Base-by-base conservation (phyloP, 2,888 invertebrate genomes). In the Tiliacea citrago region DNA sequence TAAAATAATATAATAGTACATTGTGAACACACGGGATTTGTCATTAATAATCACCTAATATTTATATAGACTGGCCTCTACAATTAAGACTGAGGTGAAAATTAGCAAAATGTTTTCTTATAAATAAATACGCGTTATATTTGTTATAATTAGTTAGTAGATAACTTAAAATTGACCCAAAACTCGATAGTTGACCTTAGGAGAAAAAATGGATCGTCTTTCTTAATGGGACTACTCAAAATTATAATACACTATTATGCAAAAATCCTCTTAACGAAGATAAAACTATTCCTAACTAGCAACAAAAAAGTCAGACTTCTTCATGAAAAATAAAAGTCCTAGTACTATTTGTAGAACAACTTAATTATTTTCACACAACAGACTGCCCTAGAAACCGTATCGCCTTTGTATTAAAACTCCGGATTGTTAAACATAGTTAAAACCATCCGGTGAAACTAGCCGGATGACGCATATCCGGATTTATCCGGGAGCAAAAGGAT, bases 351-450 rank as follows among this genome's bases (percentile, higher is more conserved):
- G n/a, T 18, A 55, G 6, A 83, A 49, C n/a, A 58, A 75, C 68
- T 70, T 29, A n/a, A n/a, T n/a, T n/a, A 71, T 74, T 73, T 73
- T n/a, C 39, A 77, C 42, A 39, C 45, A 76, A 45, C 60, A 82
- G 45, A 75, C 68, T 82, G 71, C 60, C 75, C 66, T 60, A 79
- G 51, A 72, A 73, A 70, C 53, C 63, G 57, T 66, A 72, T 80
- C 71, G 78, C 76, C 63, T 82, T 86, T 79, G 82, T 80, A 68
- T 66, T 70, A 61, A 67, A 83, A 75, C 73, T 75, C 75, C 24
- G 84, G 76, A 86, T 83, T 81, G 88, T 87, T 87, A 81, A 85
- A 82, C 82, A 82, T 77, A 77, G 87, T 88, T 87, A 84, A 86
- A 88, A 75, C 82, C 84, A 80, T 76, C 85, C 82, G 81, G 82